Base-by-base conservation (phyloP, 2,797 vertebrate species). In the Poecilia wingei region DNA sequence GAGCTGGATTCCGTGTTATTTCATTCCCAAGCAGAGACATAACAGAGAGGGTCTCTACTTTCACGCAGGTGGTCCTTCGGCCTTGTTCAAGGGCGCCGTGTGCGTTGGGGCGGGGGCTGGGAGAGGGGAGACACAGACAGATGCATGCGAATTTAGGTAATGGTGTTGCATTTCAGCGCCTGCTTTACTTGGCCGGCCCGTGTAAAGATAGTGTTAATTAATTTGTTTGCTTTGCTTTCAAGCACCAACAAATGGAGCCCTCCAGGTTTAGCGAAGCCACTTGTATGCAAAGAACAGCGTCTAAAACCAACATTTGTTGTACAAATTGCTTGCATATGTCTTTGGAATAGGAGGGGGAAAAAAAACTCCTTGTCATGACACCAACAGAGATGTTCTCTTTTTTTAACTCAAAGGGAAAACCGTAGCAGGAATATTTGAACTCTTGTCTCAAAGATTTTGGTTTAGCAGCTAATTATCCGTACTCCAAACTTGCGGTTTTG, bases 11-110 rank as follows among this genome's bases (percentile, higher is more conserved):
- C 95, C 92, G 92, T 96, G 96, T 96, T 96, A 95, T 96, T 97
- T 96, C 96, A 97, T 96, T 96, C 96, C 95, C 95, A 94, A 95
- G 95, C 95, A 95, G 96, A 97, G 96, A 97, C 96, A 96, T 96
- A 96, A 96, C 96, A 96, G 94, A 93, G 92, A 92, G 94, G 95
- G 94, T 95, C 95, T 96, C 95, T 93, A 93, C 96, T 96, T 96
- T 96, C 96, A 94, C 94, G 92, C 96, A 97, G 97, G 96, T 97
- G 96, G 96, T 97, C 96, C 94, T 94, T 92, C 95, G 85, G 95
- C 94, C 95, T 95, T 92, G 95, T 95, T 96, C 95, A 96, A 95
- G 95, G 96, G 95, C 95, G 93, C 90, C 39, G 90, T 90, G 91
- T 86, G 92, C 74, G 72, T 82, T 69, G 87, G 91, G 91, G 88